Evolutionary conservation across 2,888 invertebrate genomes (phyloP).

Genomic region (Cephalotes varians): DNA sequence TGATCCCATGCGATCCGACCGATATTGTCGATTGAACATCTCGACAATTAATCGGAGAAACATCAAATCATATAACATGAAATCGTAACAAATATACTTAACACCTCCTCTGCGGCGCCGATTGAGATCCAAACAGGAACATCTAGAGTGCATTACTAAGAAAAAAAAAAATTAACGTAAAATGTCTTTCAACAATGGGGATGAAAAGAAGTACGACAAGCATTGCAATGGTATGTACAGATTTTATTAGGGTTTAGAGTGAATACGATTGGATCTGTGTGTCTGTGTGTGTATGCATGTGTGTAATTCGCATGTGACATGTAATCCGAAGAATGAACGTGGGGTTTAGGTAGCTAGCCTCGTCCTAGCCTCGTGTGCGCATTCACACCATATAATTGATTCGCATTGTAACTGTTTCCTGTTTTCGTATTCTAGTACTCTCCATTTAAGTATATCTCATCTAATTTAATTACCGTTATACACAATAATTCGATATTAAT

Average conservation of each 20-base stretch:
- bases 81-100: neutral
- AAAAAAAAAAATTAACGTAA: neutral
- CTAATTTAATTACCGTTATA: slow-evolving; percentile 80
- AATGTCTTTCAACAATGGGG: neutral
- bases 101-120: neutral
- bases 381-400: slow-evolving; percentile 70
- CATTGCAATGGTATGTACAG: slow-evolving; percentile 84
- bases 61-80: neutral
- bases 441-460: slow-evolving; percentile 72
- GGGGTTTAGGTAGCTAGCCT: slow-evolving; percentile 84
- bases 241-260: slow-evolving; percentile 82
- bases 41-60: slow-evolving; percentile 11
- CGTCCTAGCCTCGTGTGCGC: slow-evolving; percentile 85
- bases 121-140: neutral
- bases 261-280: slow-evolving; percentile 78
- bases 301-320: slow-evolving; percentile 35
- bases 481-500: slow-evolving; percentile 82
- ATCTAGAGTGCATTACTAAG: neutral
- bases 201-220: slow-evolving; percentile 36
- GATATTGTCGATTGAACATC: neutral
- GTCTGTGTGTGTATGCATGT: slow-evolving; percentile 45
- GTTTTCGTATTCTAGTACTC: slow-evolving; percentile 55
- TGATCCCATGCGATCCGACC: slow-evolving; percentile 1
- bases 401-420: slow-evolving; percentile 59
- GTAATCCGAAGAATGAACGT: slow-evolving; percentile 74